A percentile compares a stretch with the other conserved stretches of the same genome.
phyloP scores from a whole-genome alignment of 2,888 invertebrate species.

The Heliothis peltigera region DNA sequence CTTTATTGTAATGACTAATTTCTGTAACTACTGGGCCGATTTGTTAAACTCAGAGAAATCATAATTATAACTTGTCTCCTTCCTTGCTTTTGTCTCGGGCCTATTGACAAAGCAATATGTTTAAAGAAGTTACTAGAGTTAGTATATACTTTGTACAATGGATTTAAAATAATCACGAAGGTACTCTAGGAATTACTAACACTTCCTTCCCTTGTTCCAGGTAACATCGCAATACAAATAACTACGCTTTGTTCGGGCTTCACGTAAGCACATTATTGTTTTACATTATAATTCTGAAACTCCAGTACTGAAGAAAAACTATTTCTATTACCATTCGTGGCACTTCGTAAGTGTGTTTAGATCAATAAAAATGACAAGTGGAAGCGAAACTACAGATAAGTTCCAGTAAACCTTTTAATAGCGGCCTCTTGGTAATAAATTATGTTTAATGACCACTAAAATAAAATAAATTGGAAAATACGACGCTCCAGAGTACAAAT shows the following conservation, averaged over 20 bases:
- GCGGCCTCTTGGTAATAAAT: constrained; percentile 72
- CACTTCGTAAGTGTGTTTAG: constrained; percentile 60
- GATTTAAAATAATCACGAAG: constrained; percentile 26
- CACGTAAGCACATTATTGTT: constrained; percentile 47
- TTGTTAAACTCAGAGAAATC: constrained; percentile 3
- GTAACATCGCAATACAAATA: constrained; percentile 40
- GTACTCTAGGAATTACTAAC: constrained; percentile 19
- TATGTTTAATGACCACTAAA: constrained; percentile 76
- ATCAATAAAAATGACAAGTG: constrained; percentile 74
- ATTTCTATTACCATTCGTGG: constrained; percentile 48
- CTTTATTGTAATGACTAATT: not conserved
- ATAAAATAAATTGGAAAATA: constrained; percentile 75
- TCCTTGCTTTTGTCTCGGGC: constrained; percentile 24
- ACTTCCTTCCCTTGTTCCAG: constrained; percentile 50
- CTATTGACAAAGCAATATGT: constrained; percentile 30
- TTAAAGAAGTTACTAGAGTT: constrained; percentile 2
- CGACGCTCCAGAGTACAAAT: constrained; percentile 65
- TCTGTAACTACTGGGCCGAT: not conserved
- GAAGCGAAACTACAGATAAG: constrained; percentile 66
- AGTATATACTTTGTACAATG: constrained; percentile 15
- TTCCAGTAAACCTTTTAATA: constrained; percentile 72
- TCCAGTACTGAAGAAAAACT: constrained; percentile 39
- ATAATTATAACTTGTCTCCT: constrained; percentile 22
- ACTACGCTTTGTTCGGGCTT: constrained; percentile 29
- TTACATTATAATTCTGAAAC: constrained; percentile 24